Evolutionary conservation across 2,797 vertebrate genomes (phyloP), one percentile per base, ranked within the genome.

Genomic region (Brachyalestes nurse): DNA sequence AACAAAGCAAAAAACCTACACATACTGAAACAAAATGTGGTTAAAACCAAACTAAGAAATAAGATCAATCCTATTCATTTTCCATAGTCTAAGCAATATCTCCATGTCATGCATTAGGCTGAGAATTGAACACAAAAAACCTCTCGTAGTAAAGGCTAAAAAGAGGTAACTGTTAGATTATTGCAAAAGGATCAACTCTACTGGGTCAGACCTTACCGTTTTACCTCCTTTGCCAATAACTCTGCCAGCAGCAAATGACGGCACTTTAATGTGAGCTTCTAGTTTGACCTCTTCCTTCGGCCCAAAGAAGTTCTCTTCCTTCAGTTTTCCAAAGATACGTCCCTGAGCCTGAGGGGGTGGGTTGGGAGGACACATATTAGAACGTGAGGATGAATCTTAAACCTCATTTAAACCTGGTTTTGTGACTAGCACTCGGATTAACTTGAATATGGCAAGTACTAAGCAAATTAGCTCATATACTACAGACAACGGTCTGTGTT

Each of bases 291-390:
- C 98, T 89, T 99, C 98, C 84, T 99, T 99, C 87, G 98, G 98
- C 88, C 98, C 97, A 90, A 99, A 98, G 91, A 99, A 99, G 88
- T 99, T 99, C 93, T 99, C 98, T 92, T 99, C 98, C 90, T 99
- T 99, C 87, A 99, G 95, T 92, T 99, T 99, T 62, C 98, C 96
- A 90, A 98, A 99, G 86, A 99, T 98, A 88, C 98, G 96, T 93
- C 98, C 98, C 94, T 99, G 98, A 93, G 97, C 96, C 97, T 98
- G 88, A 86, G 76, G 86, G 66, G 51, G 0, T 7, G 1, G 51
- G 0, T 6, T 1, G 0, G 34, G 13, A 6, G 9, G 34, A 10
- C n/a, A n/a, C n/a, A 70, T 4, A 6, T 45, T 34, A 38, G 51
- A 64, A 51, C 6, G 16, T 9, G 10, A 6, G 47, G 12, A 8